Evolutionary conservation across 2,888 invertebrate genomes (phyloP).

Genomic region (Clostera curtula): DNA sequence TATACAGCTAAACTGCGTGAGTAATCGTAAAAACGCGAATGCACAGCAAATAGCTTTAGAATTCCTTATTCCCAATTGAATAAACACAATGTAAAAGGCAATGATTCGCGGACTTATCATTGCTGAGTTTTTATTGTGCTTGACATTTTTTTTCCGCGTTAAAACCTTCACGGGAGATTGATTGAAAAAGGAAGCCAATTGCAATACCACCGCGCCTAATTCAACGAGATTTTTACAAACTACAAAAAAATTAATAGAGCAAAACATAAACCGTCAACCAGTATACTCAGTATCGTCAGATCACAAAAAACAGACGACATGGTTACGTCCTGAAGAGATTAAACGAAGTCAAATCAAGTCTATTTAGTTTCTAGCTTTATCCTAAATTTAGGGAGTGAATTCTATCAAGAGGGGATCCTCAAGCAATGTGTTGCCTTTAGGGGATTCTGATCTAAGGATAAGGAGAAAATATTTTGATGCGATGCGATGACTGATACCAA

Average conservation of each 20-base stretch:
- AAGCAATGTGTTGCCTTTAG: too few relatives aligned
- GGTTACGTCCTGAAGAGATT: too few relatives aligned
- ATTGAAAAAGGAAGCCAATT: conserved; percentile 28
- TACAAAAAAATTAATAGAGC: conserved; percentile 26
- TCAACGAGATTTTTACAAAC: conserved; percentile 21
- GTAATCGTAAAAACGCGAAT: conserved; percentile 3
- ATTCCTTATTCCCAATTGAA: conserved; percentile 7
- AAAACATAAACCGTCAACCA: conserved; percentile 33
- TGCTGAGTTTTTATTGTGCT: conserved; percentile 10
- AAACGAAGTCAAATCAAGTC: too few relatives aligned
- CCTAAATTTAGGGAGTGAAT: too few relatives aligned
- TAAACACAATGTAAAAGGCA: conserved; percentile 6
- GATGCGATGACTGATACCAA: conserved; percentile 25
- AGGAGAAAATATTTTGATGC: too few relatives aligned
- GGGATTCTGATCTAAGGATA: too few relatives aligned
- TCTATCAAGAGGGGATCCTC: too few relatives aligned
- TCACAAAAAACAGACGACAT: too few relatives aligned
- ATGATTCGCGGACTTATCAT: conserved; percentile 10
- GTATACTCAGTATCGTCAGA: conserved; percentile 24
- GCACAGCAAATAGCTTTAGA: conserved; percentile 6
- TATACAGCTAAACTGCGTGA: not conserved
- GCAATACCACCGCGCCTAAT: conserved; percentile 27
- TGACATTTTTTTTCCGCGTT: conserved; percentile 25
- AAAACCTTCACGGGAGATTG: conserved; percentile 33
- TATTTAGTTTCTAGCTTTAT: too few relatives aligned